phyloP scores from a whole-genome alignment of 2,797 vertebrate genomes.

The Paramormyrops hopkinsi region DNA sequence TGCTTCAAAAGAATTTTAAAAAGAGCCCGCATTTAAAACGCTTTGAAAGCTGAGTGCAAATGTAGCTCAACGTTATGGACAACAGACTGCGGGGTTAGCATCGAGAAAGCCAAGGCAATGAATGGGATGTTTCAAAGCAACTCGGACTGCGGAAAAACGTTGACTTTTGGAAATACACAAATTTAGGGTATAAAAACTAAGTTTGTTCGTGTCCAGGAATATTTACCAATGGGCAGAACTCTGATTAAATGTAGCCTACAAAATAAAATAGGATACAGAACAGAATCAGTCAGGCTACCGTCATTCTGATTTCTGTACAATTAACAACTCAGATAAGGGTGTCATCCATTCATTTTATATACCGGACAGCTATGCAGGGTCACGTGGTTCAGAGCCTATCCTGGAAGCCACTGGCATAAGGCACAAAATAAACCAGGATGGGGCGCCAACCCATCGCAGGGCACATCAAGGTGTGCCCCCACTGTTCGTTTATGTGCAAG shows the following conservation, averaged over 20 bases:
- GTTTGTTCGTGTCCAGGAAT: not conserved
- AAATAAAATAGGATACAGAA: not conserved
- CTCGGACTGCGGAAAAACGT: not conserved
- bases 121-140: not conserved
- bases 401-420: not conserved
- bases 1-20: not conserved
- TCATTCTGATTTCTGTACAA: not conserved
- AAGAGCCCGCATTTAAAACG: not conserved
- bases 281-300: not conserved
- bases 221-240: not conserved
- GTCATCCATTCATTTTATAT: not conserved
- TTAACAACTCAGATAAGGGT: not conserved
- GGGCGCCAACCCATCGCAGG: not conserved
- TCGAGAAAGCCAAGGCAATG: not conserved
- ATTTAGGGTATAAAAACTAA: not conserved
- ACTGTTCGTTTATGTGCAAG: not conserved
- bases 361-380: not conserved
- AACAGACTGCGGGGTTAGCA: not conserved
- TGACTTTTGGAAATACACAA: not conserved
- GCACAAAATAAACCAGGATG: not conserved
- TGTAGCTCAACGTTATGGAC: not conserved
- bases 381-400: not conserved
- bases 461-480: not conserved
- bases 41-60: not conserved
- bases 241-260: not conserved